A percentile compares a stretch with the other conserved stretches of the same genome.
phyloP scores from a whole-genome alignment of 1,140 invertebrate genomes.

The Aphis craccivora region DNA sequence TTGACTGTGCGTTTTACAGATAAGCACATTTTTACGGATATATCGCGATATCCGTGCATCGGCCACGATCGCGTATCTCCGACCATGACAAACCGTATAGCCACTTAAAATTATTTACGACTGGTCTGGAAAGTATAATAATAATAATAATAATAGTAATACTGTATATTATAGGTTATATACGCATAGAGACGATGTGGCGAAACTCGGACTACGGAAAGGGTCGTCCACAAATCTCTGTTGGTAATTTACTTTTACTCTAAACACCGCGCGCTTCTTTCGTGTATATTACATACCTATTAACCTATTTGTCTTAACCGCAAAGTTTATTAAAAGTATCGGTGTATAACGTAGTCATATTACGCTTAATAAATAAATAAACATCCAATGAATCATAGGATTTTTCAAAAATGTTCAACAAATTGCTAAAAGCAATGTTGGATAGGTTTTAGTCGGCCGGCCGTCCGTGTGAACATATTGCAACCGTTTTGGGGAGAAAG shows the following conservation, averaged over 20 bases:
- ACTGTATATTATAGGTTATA: background rate
- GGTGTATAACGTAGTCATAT: too few species aligned
- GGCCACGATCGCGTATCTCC: background rate
- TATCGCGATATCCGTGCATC: background rate
- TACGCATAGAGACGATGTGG: background rate
- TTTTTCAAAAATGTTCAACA: too few species aligned
- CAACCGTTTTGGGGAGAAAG: too few species aligned
- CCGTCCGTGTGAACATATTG: too few species aligned
- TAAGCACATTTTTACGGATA: background rate
- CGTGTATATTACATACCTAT: too few species aligned
- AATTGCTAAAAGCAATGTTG: too few species aligned
- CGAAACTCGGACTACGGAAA: background rate
- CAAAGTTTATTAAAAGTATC: too few species aligned
- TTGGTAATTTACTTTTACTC: background rate
- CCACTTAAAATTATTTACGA: conserved; percentile 39
- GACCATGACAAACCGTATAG: background rate
- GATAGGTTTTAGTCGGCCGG: too few species aligned
- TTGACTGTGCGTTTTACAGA: background rate
- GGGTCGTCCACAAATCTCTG: background rate
- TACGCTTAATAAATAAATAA: background rate
- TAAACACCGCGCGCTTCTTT: background rate
- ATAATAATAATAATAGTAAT: background rate
- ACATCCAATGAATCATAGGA: background rate
- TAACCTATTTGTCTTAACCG: too few species aligned
- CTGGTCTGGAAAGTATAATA: background rate